phyloP scores from a whole-genome alignment of 2,888 invertebrate genomes.

The Bombylius major region DNA sequence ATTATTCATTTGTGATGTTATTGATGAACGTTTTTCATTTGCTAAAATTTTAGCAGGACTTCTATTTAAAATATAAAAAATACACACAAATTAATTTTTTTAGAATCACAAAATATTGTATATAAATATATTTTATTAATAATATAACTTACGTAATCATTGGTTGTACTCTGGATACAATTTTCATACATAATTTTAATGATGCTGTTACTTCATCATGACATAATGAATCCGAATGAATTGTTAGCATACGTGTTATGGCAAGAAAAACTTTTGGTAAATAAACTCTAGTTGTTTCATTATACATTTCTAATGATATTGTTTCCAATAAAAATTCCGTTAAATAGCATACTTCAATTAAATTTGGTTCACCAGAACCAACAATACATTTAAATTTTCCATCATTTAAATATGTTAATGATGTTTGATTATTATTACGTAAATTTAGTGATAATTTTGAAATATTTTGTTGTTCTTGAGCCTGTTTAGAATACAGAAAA shows the following conservation, averaged over 20 bases:
- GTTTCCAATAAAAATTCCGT: conserved; percentile 64
- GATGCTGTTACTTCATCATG: conserved; percentile 49
- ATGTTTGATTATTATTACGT: conserved; percentile 11
- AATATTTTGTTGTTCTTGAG: conserved; percentile 15
- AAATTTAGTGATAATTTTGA: conserved; percentile 14
- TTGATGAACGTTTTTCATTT: conserved; percentile 13
- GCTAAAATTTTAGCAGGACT: conserved; percentile 30
- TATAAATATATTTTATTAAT: background rate
- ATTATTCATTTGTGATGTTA: conserved; percentile 15
- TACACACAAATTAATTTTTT: background rate
- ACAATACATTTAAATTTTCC: conserved; percentile 37
- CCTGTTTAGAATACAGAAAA: conserved; percentile 15
- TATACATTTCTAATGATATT: conserved; percentile 61
- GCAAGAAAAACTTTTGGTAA: conserved; percentile 61
- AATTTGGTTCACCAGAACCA: conserved; percentile 48
- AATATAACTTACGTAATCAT: conserved; percentile 36
- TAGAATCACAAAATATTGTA: background rate
- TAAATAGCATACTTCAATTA: conserved; percentile 57
- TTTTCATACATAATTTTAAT: conserved; percentile 56
- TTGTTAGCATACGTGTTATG: conserved; percentile 47
- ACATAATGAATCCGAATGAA: conserved; percentile 38
- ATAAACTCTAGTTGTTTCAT: conserved; percentile 64
- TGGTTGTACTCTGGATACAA: conserved; percentile 63
- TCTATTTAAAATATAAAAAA: conserved; percentile 14
- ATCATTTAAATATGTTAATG: conserved; percentile 7